These are phyloP conservation scores for Coracopsis vasa DNA, from an alignment of 2,113 vertebrate species.

Conservation along the genomic window DNA sequence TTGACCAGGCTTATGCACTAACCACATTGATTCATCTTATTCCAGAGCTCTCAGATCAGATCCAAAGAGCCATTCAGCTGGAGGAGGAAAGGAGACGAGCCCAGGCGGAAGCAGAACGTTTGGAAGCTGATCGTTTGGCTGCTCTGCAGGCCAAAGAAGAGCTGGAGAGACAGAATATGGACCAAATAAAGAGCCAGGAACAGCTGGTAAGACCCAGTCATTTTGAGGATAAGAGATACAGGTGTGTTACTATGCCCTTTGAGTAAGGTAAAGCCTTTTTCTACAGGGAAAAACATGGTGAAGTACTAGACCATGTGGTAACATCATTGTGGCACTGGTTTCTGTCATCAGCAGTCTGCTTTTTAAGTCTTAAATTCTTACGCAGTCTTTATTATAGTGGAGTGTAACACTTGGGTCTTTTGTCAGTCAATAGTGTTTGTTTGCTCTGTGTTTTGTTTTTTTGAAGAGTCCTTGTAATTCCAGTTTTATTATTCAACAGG, in stretches of 20 bases:
- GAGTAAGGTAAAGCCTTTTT: neutral
- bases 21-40: neutral
- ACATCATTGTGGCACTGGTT: neutral
- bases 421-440: neutral
- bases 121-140: slow-evolving; percentile 90
- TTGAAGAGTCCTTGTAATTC: neutral
- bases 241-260: neutral
- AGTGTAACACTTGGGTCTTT: neutral
- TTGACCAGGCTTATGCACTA: neutral
- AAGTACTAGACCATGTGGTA: neutral
- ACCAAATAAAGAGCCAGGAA: slow-evolving; percentile 94
- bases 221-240: neutral
- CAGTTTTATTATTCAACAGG: slow-evolving; percentile 59
- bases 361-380: neutral
- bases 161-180: slow-evolving; percentile 86
- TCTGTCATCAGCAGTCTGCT: neutral
- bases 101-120: slow-evolving; percentile 87
- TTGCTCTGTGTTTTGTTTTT: neutral
- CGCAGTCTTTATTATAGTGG: neutral
- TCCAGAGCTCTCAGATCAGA: slow-evolving; percentile 91
- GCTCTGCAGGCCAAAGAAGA: slow-evolving; percentile 95
- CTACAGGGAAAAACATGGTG: neutral
- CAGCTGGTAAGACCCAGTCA: slow-evolving; percentile 84
- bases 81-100: slow-evolving; percentile 90
- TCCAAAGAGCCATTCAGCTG: slow-evolving; percentile 85